Conservation (phyloP, 2,113 vertebrate genomes). For the chimpanzee (Pan troglodytes) region NHGRI_mPanTro3-v2.1_pri NC_072408.2:11445001-11445500, state of each 20-base stretch:
- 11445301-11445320: not conserved
- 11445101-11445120: not conserved
- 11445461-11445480: not conserved
- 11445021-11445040: slow-evolving; percentile 71
- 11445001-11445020: slow-evolving; percentile 82
- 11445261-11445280: not conserved
- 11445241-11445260: not conserved
- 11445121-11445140: slow-evolving; percentile 26
- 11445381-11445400: not conserved
- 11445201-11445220: not conserved
- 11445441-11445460: not conserved
- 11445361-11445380: not conserved
- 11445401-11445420: not conserved
- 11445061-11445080: slow-evolving; percentile 64
- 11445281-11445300: not conserved
- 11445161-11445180: not conserved
- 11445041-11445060: slow-evolving; percentile 76
- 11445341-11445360: not conserved
- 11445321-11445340: not conserved
- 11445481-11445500: too few species aligned
- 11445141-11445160: slow-evolving; percentile 17
- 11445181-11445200: not conserved
- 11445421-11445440: not conserved
- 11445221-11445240: not conserved
- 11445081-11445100: slow-evolving; percentile 34